A percentile compares a stretch with the other conserved stretches of the same genome.
Conservation (phyloP, 2,113 vertebrate species). For the Porphyrio hochstetteri region DNA sequence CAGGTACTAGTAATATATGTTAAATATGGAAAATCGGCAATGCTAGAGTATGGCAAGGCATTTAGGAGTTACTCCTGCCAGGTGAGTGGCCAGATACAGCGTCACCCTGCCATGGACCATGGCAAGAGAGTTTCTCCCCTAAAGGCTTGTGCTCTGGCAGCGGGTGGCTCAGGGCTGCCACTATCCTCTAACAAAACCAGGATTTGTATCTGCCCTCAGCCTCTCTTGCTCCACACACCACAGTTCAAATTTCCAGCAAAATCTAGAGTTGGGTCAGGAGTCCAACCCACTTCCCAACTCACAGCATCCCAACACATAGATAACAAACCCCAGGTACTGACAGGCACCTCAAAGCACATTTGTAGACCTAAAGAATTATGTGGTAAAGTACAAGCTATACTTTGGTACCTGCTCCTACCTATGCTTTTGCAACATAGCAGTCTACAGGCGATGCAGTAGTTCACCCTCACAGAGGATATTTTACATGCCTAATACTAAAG, state of each 20-base stretch:
- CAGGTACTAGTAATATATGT: neutral
- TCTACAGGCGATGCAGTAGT: neutral
- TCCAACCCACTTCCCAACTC: neutral
- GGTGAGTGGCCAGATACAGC: neutral
- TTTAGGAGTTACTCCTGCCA: neutral
- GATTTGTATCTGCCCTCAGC: fast-evolving
- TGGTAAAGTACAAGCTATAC: neutral
- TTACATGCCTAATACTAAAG: neutral
- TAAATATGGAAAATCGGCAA: neutral
- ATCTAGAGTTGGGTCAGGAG: neutral
- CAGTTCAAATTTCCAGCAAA: neutral
- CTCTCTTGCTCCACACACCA: too few species aligned
- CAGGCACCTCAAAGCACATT: neutral
- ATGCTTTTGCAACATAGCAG: neutral
- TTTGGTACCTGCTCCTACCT: neutral
- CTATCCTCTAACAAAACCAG: neutral
- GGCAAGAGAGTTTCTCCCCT: neutral
- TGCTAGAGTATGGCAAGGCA: neutral
- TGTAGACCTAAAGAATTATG: fast-evolving
- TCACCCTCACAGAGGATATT: neutral
- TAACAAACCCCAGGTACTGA: neutral
- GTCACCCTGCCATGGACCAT: neutral
- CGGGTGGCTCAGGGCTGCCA: neutral
- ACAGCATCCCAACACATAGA: neutral
- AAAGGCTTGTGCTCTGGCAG: neutral